Base-by-base conservation (phyloP, 2,888 invertebrate species). In the Polyommatus icarus region DNA sequence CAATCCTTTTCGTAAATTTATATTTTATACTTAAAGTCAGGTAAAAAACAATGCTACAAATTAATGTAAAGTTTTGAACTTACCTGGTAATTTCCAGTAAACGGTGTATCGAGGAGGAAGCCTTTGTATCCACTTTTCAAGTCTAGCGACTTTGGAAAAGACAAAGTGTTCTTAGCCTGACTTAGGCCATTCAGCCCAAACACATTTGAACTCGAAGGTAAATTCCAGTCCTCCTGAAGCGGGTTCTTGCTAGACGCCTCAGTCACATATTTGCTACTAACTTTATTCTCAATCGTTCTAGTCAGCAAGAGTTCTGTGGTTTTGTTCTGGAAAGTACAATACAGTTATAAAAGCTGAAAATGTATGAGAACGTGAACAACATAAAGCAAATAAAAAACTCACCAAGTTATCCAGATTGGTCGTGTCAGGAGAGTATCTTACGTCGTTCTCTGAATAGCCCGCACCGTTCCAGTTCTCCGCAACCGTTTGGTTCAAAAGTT, bases 341-440 rank as follows among this genome's bases (percentile, higher is more conserved):
- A 7, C 10, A 15, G n/a, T 72, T 20, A 20, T 46, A 29, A 67
- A 29, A 5, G 29, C 18, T 67, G 15, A 12, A 24, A 24, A 24
- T 20, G 59, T 7, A 59, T 67, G 61, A 24, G 24, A 67, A 67
- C 15, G 4, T 32, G 6, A 67, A 24, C 12, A 24, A 24, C 61
- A 12, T 61, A 61, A 18, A 67, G 67, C 18, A 32, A 32, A 29
- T 32, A 32, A 46, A 24, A 15, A 29, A 86, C 91, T 90, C 81
- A 93, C 92, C 87, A 83, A 76, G 77, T 78, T 84, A 76, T 91
- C 90, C 72, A 86, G 78, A 77, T 89, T 86, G 1, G 91, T 89
- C 0, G 92, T 89, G 61, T 92, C 91, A 1, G 91, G 91, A 24
- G 91, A 91, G 1, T 78, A 80, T 78, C 82, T 78, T 7, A 77